Base-by-base conservation (phyloP, 2,888 invertebrate genomes). In the Caprella mutica region DNA sequence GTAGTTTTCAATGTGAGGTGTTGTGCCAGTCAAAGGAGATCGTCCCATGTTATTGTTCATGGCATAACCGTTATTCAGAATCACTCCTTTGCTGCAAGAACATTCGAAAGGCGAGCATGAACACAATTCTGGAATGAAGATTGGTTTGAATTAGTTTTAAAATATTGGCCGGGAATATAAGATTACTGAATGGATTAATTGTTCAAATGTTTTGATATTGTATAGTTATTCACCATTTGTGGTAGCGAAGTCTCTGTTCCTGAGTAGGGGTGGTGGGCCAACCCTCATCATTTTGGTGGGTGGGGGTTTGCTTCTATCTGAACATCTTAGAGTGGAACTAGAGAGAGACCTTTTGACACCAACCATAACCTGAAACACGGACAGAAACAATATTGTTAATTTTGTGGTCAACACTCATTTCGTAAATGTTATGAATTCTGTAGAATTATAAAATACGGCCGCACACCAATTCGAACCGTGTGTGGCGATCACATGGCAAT, bases 91-190 rank as follows among this genome's bases (percentile, higher is more conserved):
- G 5, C 6, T 17, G 48, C 48, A 48, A n/a, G 48, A 30, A 17
- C 48, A 48, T n/a, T 48, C 48, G 30, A 48, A 48, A 5, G 48
- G 48, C 5, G 48, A 30, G 14, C 48, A 48, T 17, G 48, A 48
- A n/a, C 48, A 48, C 12, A 33, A 9, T n/a, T 40, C 3, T 1
- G 12, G 8, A 14, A 2, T 40, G n/a, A 9, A 2, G 17, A 40
- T 3, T 9, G n/a, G 14, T 9, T 40, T 14, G 1, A 21, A 2
- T 40, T 35, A 1, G 35, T 35, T 35, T 2, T 35, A 35, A 3
- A 3, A 2, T n/a, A 1, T 40, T 40, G 17, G 17, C 9, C 5
- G 8, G 8, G 26, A 8, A 43, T 43, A 26, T 14, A 8, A n/a
- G 40, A 40, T 6, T 40, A 40, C 14, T 19, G 21, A 19, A n/a